Percentiles rank a stretch among this genome's conserved stretches.
Conservation (phyloP, 2,113 vertebrate genomes). For the Riparia riparia region DNA sequence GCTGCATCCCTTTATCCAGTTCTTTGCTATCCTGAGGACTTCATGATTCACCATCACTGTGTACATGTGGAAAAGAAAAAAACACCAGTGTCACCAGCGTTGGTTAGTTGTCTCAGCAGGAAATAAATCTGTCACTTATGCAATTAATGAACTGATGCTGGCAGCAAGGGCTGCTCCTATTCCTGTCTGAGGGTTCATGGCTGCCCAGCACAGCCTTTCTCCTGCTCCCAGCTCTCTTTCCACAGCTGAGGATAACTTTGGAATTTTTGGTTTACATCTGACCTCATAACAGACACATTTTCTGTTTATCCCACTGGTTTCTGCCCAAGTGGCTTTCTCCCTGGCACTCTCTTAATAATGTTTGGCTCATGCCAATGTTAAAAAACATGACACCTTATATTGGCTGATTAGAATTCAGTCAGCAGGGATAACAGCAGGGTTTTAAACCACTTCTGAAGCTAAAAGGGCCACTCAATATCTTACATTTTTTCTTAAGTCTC, state of each 20-base stretch:
- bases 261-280: conserved; percentile 18
- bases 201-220: background rate
- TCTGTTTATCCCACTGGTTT: background rate
- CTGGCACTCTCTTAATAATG: background rate
- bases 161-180: background rate
- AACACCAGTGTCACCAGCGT: background rate
- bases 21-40: background rate
- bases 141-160: background rate
- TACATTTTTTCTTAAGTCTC: background rate
- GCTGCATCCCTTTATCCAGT: conserved; percentile 32
- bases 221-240: background rate
- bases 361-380: background rate
- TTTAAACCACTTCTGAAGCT: background rate
- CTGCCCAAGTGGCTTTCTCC: background rate
- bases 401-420: background rate
- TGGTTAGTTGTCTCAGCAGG: background rate
- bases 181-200: background rate
- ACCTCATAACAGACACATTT: background rate
- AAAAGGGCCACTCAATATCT: background rate
- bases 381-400: background rate
- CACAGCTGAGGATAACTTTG: background rate
- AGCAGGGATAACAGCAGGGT: background rate
- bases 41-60: conserved; percentile 77
- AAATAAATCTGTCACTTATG: background rate
- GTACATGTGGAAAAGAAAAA: background rate